Evolutionary conservation across 1,140 invertebrate species (phyloP), one percentile per base, ranked within the genome.

Genomic region (Steinernema feltiae): DNA sequence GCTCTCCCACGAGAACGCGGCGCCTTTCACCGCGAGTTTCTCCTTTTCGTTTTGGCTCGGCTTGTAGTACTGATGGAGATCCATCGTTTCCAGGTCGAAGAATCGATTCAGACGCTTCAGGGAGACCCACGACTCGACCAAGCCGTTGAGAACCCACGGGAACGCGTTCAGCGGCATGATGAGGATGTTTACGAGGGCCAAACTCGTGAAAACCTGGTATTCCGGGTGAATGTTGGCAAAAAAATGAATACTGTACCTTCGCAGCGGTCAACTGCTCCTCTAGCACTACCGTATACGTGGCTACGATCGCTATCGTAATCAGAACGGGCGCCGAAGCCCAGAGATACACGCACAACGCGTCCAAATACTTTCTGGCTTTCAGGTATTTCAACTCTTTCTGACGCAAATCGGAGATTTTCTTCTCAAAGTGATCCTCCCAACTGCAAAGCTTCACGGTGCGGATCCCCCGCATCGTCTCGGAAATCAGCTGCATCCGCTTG

Each of bases 261-360:
- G 94, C 92, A 1, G 95, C 92, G 74, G 91, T 92, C 0, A 98
- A 88, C 72, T 89, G 72, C 75, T 95, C 91, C 1, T 93, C 93
- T 71, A 87, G 29, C 78, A 94, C 83, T 15, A 94, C 84, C n/a
- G 92, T 91, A 84, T 95, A 97, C 0, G 92, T 92, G 1, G 90
- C 90, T 85, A 99, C 95, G 0, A 95, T 98, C 0, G 96, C 88
- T 72, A 97, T 91, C 0, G 94, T 92, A 78, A 99, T 95, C 0
- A 98, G 84, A 63, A 98, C 92, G 0, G 96, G 96, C n/a, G 96
- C 98, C 3, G 94, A 95, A 0, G 96, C 97, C 97, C 97, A 99
- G 86, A 99, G 94, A 87, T 94, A 98, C 0, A 98, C 97, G 88
- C 96, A 99, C 69, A 97, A 87, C n/a, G 96, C 97, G 89, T 99